Conservation (phyloP, 2,113 vertebrate species). For the Malurus cyaneus region DNA sequence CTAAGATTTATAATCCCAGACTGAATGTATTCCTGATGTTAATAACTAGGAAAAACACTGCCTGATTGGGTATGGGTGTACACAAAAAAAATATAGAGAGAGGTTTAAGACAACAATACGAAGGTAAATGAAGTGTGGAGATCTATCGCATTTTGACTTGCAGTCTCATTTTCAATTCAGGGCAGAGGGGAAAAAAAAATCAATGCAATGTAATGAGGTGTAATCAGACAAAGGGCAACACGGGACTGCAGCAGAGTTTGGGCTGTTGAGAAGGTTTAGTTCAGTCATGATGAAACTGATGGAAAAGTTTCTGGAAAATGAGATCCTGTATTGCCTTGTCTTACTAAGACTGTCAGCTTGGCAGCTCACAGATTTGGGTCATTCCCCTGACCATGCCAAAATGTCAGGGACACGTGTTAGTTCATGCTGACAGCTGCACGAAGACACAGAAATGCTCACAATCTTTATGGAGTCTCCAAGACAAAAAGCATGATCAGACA, state of each 20-base stretch:
- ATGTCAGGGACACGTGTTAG: not conserved
- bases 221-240: not conserved
- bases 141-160: not conserved
- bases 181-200: not conserved
- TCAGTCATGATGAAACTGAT: not conserved
- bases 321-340: not conserved
- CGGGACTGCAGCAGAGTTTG: not conserved
- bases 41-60: not conserved
- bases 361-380: not conserved
- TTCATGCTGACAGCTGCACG: not conserved
- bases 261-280: not conserved
- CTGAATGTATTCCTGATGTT: not conserved
- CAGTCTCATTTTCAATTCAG: slow-evolving; percentile 9
- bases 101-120: not conserved
- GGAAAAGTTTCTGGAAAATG: not conserved
- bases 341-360: not conserved
- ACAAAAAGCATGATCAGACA: not conserved
- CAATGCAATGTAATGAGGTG: not conserved
- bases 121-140: not conserved
- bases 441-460: not conserved
- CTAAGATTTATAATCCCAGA: not conserved
- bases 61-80: not conserved
- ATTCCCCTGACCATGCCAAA: not conserved
- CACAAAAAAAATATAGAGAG: not conserved
- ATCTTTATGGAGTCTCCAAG: not conserved